A percentile compares a stretch with the other conserved stretches of the same genome.
phyloP scores from a whole-genome alignment of 2,888 invertebrate species.

The Bombylius major region DNA sequence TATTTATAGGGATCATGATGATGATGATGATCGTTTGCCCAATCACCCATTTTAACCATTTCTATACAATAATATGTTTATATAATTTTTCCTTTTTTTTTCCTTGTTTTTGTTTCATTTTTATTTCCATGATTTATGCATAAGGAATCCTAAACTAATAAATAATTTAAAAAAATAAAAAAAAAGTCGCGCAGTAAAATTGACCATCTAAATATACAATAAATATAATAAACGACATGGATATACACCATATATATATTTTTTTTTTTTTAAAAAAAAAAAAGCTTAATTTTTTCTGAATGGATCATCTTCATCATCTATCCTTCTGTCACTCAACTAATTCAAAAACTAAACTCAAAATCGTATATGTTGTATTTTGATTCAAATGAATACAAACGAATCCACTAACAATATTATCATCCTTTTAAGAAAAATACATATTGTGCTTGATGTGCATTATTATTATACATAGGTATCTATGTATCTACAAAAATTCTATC shows the following conservation, averaged over 20 bases:
- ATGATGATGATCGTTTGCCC: neutral
- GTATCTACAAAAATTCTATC: too few species aligned
- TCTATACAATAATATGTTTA: neutral
- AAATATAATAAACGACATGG: neutral
- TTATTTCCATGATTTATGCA: conserved; percentile 31
- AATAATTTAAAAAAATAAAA: conserved; percentile 15
- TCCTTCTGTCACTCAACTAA: neutral
- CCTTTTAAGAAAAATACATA: too few species aligned
- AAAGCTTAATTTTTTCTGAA: neutral
- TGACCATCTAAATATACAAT: neutral
- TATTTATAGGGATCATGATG: neutral
- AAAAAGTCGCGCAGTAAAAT: neutral
- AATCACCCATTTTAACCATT: neutral
- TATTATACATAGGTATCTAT: too few species aligned
- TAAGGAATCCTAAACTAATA: conserved; percentile 27
- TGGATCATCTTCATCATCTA: neutral
- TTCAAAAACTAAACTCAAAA: neutral
- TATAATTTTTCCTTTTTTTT: neutral
- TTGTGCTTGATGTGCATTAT: too few species aligned
- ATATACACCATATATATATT: too few species aligned
- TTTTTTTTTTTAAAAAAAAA: neutral
- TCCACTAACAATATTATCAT: too few species aligned
- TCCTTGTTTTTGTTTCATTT: conserved; percentile 14
- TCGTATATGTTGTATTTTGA: too few species aligned
- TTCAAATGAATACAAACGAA: too few species aligned